These are phyloP conservation scores for Halesus radiatus DNA, from an alignment of 1,140 invertebrate genomes.

Conservation along the genomic window DNA sequence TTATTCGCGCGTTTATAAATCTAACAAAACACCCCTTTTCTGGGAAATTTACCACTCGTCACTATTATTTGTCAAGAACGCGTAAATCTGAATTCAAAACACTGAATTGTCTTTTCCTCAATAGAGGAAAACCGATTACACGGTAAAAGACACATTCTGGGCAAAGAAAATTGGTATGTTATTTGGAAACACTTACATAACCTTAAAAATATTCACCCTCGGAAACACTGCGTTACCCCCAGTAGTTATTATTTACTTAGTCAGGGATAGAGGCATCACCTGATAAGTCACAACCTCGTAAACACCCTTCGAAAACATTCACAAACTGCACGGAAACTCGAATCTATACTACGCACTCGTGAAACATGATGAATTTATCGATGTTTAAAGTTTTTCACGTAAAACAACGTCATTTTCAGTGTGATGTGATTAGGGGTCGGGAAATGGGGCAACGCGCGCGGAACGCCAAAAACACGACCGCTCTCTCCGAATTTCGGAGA, in stretches of 20 bases:
- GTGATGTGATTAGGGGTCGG: constrained; percentile 19
- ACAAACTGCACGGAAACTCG: neutral
- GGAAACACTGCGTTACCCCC: neutral
- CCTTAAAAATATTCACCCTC: constrained; percentile 4
- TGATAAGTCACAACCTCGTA: neutral
- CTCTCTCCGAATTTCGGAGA: constrained; percentile 9
- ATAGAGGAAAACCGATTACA: neutral
- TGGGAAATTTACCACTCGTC: neutral
- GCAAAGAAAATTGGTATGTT: no score
- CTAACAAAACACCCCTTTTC: no score
- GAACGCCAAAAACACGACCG: neutral
- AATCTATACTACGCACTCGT: neutral
- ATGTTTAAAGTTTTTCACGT: neutral
- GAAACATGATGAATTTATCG: neutral
- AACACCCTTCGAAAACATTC: neutral
- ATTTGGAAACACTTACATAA: constrained; percentile 34
- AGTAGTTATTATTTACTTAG: constrained; percentile 17
- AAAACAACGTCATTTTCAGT: constrained; percentile 15
- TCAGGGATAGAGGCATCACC: neutral
- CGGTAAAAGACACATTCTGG: no score
- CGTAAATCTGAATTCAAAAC: neutral
- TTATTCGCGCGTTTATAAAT: no score
- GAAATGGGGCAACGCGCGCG: constrained; percentile 4
- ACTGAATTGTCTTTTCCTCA: neutral
- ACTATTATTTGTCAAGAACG: constrained; percentile 11